phyloP scores from a whole-genome alignment of 2,888 invertebrate genomes.

The Apamea sordens region DNA sequence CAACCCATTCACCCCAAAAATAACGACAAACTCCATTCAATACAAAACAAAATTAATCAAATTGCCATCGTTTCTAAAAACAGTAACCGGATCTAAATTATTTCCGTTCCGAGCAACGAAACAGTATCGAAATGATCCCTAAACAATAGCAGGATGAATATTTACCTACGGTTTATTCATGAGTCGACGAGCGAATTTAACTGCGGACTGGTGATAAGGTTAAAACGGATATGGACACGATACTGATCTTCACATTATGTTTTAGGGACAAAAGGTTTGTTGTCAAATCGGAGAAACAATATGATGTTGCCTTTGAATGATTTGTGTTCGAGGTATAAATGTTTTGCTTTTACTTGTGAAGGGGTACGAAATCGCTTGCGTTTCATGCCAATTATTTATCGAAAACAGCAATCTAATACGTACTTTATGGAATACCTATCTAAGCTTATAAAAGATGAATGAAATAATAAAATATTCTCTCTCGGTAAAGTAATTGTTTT shows the following conservation, averaged over 20 bases:
- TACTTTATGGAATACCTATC: background rate
- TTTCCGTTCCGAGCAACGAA: constrained; percentile 29
- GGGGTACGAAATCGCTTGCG: background rate
- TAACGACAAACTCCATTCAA: constrained; percentile 16
- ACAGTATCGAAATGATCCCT: constrained; percentile 28
- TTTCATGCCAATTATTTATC: background rate
- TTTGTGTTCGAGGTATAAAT: constrained; percentile 5
- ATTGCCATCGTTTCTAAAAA: constrained; percentile 28
- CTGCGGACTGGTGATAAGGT: constrained; percentile 61
- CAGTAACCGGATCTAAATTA: constrained; percentile 44
- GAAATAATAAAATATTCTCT: too few species aligned
- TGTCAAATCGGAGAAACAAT: constrained; percentile 25
- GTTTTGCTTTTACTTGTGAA: background rate
- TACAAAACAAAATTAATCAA: constrained; percentile 28
- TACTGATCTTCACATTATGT: constrained; percentile 57
- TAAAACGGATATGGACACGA: constrained; percentile 54
- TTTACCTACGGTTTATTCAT: constrained; percentile 62
- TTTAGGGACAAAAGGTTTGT: constrained; percentile 37
- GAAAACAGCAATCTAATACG: background rate
- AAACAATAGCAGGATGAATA: constrained; percentile 53
- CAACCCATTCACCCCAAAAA: background rate
- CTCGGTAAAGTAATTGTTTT: too few species aligned
- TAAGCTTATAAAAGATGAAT: too few species aligned
- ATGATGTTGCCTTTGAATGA: constrained; percentile 12
- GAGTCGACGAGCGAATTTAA: constrained; percentile 48